Percentiles rank a stretch among this genome's conserved stretches.
phyloP scores from a whole-genome alignment of 2,113 vertebrate genomes.

The Orthonyx spaldingii region DNA sequence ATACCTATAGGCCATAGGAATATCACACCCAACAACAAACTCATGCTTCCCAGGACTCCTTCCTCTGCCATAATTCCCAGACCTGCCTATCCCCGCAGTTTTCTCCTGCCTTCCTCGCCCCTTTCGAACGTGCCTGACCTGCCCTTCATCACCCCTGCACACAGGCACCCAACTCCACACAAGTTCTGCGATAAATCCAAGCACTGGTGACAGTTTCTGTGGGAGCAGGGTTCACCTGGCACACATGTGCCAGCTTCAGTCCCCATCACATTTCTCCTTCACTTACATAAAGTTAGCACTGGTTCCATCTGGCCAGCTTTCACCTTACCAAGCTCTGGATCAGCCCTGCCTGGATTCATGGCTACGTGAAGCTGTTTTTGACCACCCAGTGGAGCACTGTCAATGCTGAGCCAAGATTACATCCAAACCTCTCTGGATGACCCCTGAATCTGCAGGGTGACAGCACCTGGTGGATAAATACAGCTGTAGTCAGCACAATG shows the following conservation, averaged over 20 bases:
- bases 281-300: fast-evolving
- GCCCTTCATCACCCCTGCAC: neutral
- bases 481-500: neutral
- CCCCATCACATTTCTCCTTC: fast-evolving
- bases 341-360: neutral
- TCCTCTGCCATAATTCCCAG: neutral
- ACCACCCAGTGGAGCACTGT: neutral
- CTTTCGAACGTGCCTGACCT: fast-evolving
- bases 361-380: fast-evolving
- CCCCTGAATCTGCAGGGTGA: neutral
- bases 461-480: neutral
- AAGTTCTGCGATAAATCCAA: neutral
- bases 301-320: neutral
- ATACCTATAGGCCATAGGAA: fast-evolving
- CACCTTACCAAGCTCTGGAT: neutral
- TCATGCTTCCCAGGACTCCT: neutral
- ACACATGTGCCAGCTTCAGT: fast-evolving
- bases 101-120: neutral
- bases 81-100: neutral
- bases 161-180: neutral
- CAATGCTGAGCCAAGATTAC: neutral
- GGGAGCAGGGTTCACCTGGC: neutral
- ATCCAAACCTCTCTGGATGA: neutral
- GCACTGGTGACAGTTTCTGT: neutral
- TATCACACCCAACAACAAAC: neutral